phyloP scores from a whole-genome alignment of 2,113 vertebrate genomes.

The Lynx canadensis region DNA sequence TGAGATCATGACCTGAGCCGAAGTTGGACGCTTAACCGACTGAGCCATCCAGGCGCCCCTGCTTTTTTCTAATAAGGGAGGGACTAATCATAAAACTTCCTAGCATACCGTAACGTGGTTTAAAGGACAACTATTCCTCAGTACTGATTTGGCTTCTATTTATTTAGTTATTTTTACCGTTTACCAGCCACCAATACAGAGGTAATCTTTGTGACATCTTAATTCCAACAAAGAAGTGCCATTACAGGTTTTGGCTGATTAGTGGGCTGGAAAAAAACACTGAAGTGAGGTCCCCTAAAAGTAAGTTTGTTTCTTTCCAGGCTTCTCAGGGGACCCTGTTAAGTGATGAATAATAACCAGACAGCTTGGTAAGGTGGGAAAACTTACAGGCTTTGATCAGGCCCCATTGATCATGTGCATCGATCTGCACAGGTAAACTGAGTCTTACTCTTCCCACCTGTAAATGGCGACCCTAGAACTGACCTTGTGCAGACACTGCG shows the following conservation, averaged over 20 bases:
- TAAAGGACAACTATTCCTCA: background rate
- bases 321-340: background rate
- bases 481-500: background rate
- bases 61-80: background rate
- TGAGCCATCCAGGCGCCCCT: background rate
- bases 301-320: accelerated
- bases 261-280: background rate
- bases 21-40: background rate
- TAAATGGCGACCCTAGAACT: background rate
- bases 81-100: background rate
- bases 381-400: background rate
- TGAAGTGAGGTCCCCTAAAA: background rate
- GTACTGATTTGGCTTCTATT: background rate
- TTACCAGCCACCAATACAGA: background rate
- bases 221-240: background rate
- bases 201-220: background rate
- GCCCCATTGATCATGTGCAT: background rate
- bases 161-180: background rate
- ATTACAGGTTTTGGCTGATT: background rate
- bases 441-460: background rate
- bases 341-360: background rate
- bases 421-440: background rate
- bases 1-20: background rate
- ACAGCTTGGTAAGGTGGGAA: background rate
- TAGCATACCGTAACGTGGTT: background rate